Conservation (phyloP, 1,140 invertebrate species). For the Lerema accius region DNA sequence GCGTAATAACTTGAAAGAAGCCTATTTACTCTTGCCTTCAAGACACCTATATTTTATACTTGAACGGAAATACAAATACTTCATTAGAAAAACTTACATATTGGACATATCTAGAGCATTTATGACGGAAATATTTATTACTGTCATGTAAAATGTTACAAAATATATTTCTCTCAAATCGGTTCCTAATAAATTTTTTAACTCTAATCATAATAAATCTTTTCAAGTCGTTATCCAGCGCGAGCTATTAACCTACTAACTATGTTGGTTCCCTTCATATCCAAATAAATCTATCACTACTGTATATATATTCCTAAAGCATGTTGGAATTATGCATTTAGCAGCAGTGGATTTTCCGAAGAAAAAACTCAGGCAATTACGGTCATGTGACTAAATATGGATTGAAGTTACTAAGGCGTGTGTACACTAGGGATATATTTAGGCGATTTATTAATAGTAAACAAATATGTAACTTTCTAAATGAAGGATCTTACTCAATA, state of each 20-base stretch:
- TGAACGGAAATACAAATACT: too few relatives aligned
- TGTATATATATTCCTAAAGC: slow-evolving; percentile 10
- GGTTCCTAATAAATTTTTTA: slow-evolving; percentile 7
- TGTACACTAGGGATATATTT: slow-evolving; percentile 1
- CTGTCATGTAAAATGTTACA: neutral
- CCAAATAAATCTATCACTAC: slow-evolving; percentile 27
- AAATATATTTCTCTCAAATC: neutral
- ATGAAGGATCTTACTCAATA: too few relatives aligned
- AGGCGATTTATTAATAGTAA: neutral
- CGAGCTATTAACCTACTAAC: slow-evolving; percentile 29
- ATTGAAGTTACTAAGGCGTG: neutral
- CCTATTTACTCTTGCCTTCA: too few relatives aligned
- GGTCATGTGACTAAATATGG: slow-evolving; percentile 25
- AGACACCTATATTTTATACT: too few relatives aligned
- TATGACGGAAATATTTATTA: neutral
- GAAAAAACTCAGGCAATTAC: slow-evolving; percentile 31
- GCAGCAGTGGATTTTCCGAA: slow-evolving; percentile 23
- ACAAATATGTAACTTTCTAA: too few relatives aligned
- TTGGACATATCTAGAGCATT: too few relatives aligned
- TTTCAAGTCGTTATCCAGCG: slow-evolving; percentile 21
- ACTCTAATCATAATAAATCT: slow-evolving; percentile 34
- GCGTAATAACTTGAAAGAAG: too few relatives aligned
- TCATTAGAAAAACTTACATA: too few relatives aligned
- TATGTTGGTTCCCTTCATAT: slow-evolving; percentile 23
- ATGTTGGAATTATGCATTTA: slow-evolving; percentile 19